Evolutionary conservation across 2,888 invertebrate species (phyloP).

Genomic region (Agonopterix subpropinquella): DNA sequence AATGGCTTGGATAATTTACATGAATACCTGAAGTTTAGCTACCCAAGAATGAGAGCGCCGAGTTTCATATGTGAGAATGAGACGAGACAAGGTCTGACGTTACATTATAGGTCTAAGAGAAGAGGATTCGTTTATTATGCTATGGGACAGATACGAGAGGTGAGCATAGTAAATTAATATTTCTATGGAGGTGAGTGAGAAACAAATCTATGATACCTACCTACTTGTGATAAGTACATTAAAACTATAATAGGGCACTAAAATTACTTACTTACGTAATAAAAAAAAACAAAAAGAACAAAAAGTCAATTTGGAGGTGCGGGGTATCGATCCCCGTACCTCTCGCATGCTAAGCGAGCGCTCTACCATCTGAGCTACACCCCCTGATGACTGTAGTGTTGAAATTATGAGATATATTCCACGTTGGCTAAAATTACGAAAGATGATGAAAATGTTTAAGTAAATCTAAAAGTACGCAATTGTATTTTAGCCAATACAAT

Average conservation of each 20-base stretch:
- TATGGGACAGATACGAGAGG: slow-evolving; percentile 95
- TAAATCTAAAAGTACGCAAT: too few relatives aligned
- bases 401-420: not conserved
- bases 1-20: slow-evolving; percentile 98
- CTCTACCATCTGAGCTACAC: slow-evolving; percentile 63
- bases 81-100: slow-evolving; percentile 90
- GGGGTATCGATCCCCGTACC: slow-evolving; percentile 76
- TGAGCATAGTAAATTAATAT: too few relatives aligned
- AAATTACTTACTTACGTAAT: too few relatives aligned
- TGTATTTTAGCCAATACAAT: too few relatives aligned
- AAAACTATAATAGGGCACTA: too few relatives aligned
- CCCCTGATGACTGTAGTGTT: slow-evolving; percentile 20
- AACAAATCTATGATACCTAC: too few relatives aligned
- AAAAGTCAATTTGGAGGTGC: slow-evolving; percentile 49
- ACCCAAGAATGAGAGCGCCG: slow-evolving; percentile 92
- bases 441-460: too few relatives aligned
- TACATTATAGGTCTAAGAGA: slow-evolving; percentile 95
- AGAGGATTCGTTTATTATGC: slow-evolving; percentile 97
- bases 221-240: too few relatives aligned
- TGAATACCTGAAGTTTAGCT: slow-evolving; percentile 97
- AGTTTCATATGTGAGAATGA: slow-evolving; percentile 98
- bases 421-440: too few relatives aligned
- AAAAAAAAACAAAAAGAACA: not conserved
- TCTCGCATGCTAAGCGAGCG: slow-evolving; percentile 70
- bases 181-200: slow-evolving; percentile 78